phyloP scores from a whole-genome alignment of 2,113 vertebrate genomes.

The Genyomyrus donnyi region DNA sequence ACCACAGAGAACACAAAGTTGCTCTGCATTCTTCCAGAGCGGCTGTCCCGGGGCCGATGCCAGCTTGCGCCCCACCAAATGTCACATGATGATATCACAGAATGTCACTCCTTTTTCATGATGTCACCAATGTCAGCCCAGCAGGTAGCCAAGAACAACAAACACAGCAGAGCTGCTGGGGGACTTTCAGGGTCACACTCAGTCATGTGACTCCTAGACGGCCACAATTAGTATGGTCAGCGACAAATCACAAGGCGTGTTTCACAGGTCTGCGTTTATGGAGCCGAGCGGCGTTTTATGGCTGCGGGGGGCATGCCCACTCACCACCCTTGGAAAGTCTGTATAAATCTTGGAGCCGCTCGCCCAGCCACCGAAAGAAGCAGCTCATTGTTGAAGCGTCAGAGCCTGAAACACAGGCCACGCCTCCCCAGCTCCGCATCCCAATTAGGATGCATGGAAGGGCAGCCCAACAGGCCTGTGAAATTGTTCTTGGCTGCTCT shows the following conservation, averaged over 20 bases:
- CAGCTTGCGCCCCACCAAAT: too few relatives aligned
- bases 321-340: constrained; percentile 66
- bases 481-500: constrained; percentile 63
- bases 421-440: constrained; percentile 55
- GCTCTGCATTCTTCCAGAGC: neutral
- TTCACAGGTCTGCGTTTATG: constrained; percentile 51
- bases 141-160: constrained; percentile 10
- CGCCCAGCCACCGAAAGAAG: constrained; percentile 56
- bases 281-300: constrained; percentile 52
- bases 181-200: neutral
- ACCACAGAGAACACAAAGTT: neutral
- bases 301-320: constrained; percentile 61
- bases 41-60: neutral
- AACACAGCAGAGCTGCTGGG: neutral
- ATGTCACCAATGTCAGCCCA: neutral
- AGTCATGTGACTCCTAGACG: neutral
- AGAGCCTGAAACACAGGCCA: constrained; percentile 55
- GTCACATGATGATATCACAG: neutral
- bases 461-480: constrained; percentile 59
- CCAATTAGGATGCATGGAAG: constrained; percentile 59
- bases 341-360: constrained; percentile 64
- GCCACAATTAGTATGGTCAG: constrained; percentile 15
- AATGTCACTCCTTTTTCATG: neutral
- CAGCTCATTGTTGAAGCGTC: constrained; percentile 66
- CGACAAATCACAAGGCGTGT: constrained; percentile 26